Evolutionary conservation across 2,888 invertebrate species (phyloP).

Genomic region (Dromius quadrimaculatus): DNA sequence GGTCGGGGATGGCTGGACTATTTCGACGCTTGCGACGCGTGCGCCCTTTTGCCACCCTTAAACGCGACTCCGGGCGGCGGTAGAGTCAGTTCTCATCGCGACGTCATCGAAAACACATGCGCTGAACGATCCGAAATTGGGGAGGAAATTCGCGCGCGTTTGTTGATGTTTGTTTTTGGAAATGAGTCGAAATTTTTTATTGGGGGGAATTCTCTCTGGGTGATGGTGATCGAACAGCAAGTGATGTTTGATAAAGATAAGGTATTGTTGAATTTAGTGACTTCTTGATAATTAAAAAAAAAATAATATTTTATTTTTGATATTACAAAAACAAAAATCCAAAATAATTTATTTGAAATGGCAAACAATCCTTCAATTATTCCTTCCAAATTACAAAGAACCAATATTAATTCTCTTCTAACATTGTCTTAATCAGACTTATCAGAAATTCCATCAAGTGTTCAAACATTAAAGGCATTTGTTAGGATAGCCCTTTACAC

Average conservation of each 20-base stretch:
- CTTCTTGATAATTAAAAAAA: background rate
- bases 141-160: too few relatives aligned
- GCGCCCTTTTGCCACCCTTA: constrained; percentile 17
- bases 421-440: too few relatives aligned
- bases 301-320: too few relatives aligned
- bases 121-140: too few relatives aligned
- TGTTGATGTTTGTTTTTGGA: too few relatives aligned
- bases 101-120: constrained; percentile 12
- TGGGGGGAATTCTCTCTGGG: too few relatives aligned
- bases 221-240: background rate
- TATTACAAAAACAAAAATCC: too few relatives aligned
- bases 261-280: background rate
- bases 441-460: constrained; percentile 38
- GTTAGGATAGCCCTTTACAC: background rate
- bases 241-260: background rate
- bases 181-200: too few relatives aligned
- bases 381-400: too few relatives aligned
- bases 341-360: too few relatives aligned
- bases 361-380: too few relatives aligned
- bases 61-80: constrained; percentile 18
- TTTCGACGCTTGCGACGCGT: constrained; percentile 22
- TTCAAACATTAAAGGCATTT: background rate
- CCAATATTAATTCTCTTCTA: too few relatives aligned
- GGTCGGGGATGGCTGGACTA: background rate
- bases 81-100: constrained; percentile 40